A percentile compares a stretch with the other conserved stretches of the same genome.
phyloP scores from a whole-genome alignment of 37 sponge, comb jelly and placozoan genomes.

The Hexactinellida sp. region DNA sequence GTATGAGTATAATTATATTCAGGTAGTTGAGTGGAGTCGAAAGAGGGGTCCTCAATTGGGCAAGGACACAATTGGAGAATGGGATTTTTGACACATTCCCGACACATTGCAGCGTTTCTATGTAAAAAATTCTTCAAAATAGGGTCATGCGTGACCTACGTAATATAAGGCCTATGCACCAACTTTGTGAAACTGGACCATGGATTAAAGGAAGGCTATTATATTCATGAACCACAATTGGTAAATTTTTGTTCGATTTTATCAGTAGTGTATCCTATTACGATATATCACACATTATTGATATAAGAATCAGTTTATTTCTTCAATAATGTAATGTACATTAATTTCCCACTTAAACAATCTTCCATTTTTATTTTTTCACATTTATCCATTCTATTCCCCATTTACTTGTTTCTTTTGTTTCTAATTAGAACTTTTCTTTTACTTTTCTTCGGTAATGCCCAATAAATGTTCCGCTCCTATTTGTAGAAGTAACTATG shows the following conservation, averaged over 20 bases:
- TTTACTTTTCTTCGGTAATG: background rate
- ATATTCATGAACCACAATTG: background rate
- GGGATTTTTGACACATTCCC: too few species aligned
- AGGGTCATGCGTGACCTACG: too few species aligned
- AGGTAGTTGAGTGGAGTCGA: too few species aligned
- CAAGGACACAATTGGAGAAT: too few species aligned
- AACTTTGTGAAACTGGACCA: too few species aligned
- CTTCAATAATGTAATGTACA: background rate
- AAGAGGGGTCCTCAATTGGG: too few species aligned
- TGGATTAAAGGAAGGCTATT: too few species aligned
- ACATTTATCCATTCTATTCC: too few species aligned
- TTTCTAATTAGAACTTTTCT: constrained; percentile 1
- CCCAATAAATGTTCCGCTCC: background rate
- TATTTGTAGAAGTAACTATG: constrained; percentile 1
- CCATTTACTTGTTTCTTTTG: constrained; percentile 6
- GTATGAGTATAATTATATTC: too few species aligned
- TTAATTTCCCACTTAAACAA: background rate
- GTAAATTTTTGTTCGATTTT: background rate
- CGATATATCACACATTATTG: background rate
- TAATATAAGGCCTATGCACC: too few species aligned
- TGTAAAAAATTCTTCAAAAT: too few species aligned
- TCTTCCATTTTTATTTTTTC: background rate
- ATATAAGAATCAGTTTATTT: background rate
- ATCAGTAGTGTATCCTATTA: background rate
- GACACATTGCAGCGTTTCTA: too few species aligned